Evolutionary conservation across 2,797 vertebrate species (phyloP).

Genomic region (Cephalopachus bancanus): DNA sequence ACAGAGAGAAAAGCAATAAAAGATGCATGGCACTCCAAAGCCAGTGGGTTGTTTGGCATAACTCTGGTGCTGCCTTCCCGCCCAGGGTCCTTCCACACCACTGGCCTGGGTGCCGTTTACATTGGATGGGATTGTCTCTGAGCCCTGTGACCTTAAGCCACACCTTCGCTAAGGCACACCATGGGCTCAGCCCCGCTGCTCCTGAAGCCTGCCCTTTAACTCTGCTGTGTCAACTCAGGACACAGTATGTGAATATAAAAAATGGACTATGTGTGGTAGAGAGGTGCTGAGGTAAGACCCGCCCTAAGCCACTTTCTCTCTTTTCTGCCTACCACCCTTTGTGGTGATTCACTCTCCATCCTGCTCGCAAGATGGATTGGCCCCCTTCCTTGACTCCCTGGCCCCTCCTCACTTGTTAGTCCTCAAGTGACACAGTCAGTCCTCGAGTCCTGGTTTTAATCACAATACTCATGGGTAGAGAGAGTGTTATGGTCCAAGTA

Average conservation of each 20-base stretch:
- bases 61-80: neutral
- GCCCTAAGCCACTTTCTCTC: too few relatives aligned
- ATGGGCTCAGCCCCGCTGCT: neutral
- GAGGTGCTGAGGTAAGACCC: too few relatives aligned
- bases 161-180: fast-evolving
- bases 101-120: neutral
- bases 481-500: neutral
- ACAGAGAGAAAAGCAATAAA: neutral
- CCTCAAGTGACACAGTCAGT: neutral
- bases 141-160: neutral
- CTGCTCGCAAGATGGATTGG: too few relatives aligned
- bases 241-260: too few relatives aligned
- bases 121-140: too few relatives aligned
- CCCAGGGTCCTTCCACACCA: neutral
- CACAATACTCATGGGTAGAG: neutral
- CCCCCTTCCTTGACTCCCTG: too few relatives aligned
- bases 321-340: too few relatives aligned
- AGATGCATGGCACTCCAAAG: fast-evolving
- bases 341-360: too few relatives aligned
- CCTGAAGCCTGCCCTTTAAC: neutral
- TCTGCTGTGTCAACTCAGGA: neutral
- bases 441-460: neutral
- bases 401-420: too few relatives aligned
- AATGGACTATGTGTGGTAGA: too few relatives aligned
- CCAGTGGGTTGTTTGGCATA: neutral